Evolutionary conservation across 1,140 invertebrate genomes (phyloP).

Genomic region (Formica exsecta): DNA sequence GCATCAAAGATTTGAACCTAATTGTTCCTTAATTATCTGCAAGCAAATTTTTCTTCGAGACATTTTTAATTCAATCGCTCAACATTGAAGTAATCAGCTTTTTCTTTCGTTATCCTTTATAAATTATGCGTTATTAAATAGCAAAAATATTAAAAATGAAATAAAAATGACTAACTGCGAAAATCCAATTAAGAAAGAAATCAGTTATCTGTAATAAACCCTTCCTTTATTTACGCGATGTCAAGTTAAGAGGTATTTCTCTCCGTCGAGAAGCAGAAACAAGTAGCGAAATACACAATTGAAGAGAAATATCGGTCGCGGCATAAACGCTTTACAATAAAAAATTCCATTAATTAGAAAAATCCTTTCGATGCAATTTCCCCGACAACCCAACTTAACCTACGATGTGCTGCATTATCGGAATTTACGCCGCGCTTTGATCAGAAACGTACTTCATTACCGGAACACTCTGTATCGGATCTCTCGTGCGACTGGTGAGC

Average conservation of each 20-base stretch:
- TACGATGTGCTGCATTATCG: neutral
- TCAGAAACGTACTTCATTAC: conserved; percentile 38
- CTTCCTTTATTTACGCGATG: conserved; percentile 11
- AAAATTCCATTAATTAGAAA: conserved; percentile 53
- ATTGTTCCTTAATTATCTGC: conserved; percentile 43
- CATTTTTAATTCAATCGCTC: neutral
- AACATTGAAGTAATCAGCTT: neutral
- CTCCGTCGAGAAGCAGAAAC: neutral
- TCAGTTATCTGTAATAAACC: conserved; percentile 1
- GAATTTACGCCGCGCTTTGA: conserved; percentile 37
- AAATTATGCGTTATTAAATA: neutral
- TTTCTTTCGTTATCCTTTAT: neutral
- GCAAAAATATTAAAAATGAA: neutral
- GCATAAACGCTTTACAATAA: neutral
- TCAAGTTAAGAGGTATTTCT: too few relatives aligned
- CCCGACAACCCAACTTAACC: neutral
- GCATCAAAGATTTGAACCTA: neutral
- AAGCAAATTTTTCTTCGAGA: neutral
- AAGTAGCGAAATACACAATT: neutral
- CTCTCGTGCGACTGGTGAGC: conserved; percentile 2
- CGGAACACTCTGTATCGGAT: conserved; percentile 22
- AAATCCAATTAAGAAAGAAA: conserved; percentile 33
- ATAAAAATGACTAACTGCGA: conserved; percentile 15
- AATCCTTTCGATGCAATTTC: neutral
- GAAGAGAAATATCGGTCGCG: neutral